These are phyloP conservation scores for Drosophila quadrilineata DNA, from an alignment of 1,140 invertebrate species.

Conservation along the genomic window DNA sequence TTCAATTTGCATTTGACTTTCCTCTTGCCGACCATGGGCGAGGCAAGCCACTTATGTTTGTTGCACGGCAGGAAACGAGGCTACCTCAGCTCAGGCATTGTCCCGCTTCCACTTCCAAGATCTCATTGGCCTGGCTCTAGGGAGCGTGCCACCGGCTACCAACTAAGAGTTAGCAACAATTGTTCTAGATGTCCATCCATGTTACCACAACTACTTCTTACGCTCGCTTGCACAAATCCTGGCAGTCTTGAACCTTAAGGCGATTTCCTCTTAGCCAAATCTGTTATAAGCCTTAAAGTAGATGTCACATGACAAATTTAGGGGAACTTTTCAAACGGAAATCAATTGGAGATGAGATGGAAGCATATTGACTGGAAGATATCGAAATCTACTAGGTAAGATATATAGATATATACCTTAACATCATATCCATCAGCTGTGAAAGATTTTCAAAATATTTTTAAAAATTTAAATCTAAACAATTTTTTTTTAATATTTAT, in stretches of 20 bases:
- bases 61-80: constrained; percentile 18
- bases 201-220: constrained; percentile 45
- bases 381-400: background rate
- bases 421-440: no score
- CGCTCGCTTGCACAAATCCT: constrained; percentile 57
- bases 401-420: background rate
- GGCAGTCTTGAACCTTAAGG: constrained; percentile 42
- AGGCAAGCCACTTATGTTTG: constrained; percentile 66
- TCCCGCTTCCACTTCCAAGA: constrained; percentile 10
- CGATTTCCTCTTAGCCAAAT: constrained; percentile 61
- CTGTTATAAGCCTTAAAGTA: constrained; percentile 75
- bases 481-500: no score
- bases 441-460: background rate
- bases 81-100: constrained; percentile 49
- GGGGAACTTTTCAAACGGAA: constrained; percentile 35
- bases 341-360: background rate
- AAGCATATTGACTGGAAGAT: background rate
- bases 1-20: constrained; percentile 80
- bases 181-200: no score
- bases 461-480: background rate
- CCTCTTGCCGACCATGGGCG: constrained; percentile 25
- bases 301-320: constrained; percentile 74
- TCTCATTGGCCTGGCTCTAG: constrained; percentile 11
- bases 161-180: no score
- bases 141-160: constrained; percentile 38